Evolutionary conservation across 2,888 invertebrate species (phyloP).

Genomic region (Prenolepis imparis): DNA sequence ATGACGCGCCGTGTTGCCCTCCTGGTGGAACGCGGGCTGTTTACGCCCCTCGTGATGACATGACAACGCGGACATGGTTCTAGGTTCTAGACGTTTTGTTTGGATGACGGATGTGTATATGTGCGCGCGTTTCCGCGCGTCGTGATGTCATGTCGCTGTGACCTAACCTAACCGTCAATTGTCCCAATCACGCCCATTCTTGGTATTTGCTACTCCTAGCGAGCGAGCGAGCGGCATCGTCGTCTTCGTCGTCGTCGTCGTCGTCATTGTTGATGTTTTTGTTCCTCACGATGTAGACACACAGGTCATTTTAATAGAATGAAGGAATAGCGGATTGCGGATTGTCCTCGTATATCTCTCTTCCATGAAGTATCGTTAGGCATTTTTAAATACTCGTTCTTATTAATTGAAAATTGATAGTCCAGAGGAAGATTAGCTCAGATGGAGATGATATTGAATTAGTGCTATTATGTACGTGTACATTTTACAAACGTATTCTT

Average conservation of each 20-base stretch:
- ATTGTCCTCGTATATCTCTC: neutral
- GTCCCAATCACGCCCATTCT: slow-evolving; percentile 84
- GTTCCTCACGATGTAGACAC: neutral
- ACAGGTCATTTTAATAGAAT: neutral
- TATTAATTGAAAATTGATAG: slow-evolving; percentile 4
- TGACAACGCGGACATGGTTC: slow-evolving; percentile 7
- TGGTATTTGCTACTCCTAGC: slow-evolving; percentile 74
- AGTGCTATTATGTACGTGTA: neutral
- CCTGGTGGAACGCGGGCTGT: slow-evolving; percentile 7
- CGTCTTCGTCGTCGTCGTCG: slow-evolving; percentile 1
- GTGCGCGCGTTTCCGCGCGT: slow-evolving; percentile 16
- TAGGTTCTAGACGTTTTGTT: slow-evolving; percentile 25
- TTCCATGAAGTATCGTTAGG: neutral
- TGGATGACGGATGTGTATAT: neutral
- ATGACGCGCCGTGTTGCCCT: neutral
- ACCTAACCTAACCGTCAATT: slow-evolving; percentile 80
- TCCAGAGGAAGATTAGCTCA: neutral
- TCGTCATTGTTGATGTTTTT: slow-evolving; percentile 57
- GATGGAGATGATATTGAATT: neutral
- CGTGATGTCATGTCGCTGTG: slow-evolving; percentile 81
- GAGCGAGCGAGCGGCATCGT: slow-evolving; percentile 32
- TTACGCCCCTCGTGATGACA: slow-evolving; percentile 20
- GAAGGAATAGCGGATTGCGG: neutral
- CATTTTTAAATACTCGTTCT: neutral
- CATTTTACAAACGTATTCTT: neutral